Percentiles rank a stretch among this genome's conserved stretches.
These are phyloP conservation scores for Tetragonisca angustula DNA, from an alignment of 2,888 invertebrate genomes.

Conservation along the genomic window DNA sequence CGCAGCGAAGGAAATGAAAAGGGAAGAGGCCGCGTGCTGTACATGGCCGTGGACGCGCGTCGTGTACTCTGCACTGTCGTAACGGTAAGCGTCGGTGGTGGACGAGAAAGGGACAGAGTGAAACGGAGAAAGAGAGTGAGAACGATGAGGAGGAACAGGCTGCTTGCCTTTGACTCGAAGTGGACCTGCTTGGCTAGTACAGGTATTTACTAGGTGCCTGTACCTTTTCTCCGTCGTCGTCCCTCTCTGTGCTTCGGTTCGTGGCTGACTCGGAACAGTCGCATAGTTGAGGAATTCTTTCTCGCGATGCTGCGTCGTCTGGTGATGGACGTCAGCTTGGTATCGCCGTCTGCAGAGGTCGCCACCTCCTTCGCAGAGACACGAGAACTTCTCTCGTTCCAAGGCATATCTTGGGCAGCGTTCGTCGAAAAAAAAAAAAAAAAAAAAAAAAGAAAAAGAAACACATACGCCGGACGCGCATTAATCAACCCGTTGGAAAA, in stretches of 20 bases:
- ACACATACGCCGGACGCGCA: constrained; percentile 27
- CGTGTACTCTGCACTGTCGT: constrained; percentile 62
- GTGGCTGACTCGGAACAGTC: constrained; percentile 56
- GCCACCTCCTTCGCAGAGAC: constrained; percentile 61
- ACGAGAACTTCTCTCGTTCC: constrained; percentile 16
- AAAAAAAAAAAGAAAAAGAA: constrained; percentile 43
- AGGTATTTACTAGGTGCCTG: constrained; percentile 77
- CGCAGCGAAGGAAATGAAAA: constrained; percentile 65
- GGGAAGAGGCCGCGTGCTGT: constrained; percentile 55
- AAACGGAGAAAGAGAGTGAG: constrained; percentile 16
- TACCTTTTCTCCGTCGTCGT: constrained; percentile 50
- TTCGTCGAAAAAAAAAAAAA: constrained; percentile 30
- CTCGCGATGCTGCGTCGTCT: constrained; percentile 29
- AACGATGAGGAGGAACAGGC: constrained; percentile 57
- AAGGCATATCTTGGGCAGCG: background rate
- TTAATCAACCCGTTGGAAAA: constrained; percentile 66
- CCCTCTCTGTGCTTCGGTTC: constrained; percentile 48
- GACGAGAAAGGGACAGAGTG: constrained; percentile 21
- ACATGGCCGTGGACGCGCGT: constrained; percentile 33
- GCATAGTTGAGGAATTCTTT: constrained; percentile 71
- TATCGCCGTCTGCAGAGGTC: constrained; percentile 65
- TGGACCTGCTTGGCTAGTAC: constrained; percentile 77
- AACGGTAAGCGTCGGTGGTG: constrained; percentile 74
- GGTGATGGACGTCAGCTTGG: constrained; percentile 64
- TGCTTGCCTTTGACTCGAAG: constrained; percentile 69